Base-by-base conservation (phyloP, 2,113 vertebrate genomes). In the Chloropsis hardwickii region DNA sequence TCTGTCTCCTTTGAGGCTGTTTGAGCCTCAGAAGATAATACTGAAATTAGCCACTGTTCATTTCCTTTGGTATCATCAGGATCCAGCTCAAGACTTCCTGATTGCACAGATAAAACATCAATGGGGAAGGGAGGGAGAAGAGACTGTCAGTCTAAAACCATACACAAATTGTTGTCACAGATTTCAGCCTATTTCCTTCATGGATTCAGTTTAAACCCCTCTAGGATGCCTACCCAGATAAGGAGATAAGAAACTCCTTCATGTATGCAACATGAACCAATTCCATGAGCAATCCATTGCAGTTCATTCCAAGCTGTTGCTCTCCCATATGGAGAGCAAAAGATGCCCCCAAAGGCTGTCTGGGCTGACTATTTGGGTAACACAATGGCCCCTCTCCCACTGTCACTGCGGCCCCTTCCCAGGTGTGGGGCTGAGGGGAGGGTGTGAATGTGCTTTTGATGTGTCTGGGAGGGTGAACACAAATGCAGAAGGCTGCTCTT, bases 341-440 rank as follows among this genome's bases (percentile, higher is more conserved):
- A 51, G 17, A 33, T 57, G 62, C n/a, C 50, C 13, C 6, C n/a
- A 57, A 53, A 45, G 65, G 35, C 11, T 6, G 15, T 42, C 44
- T 87, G 37, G 13, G 28, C 17, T 66, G 22, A 33, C 14, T 44
- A 1, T 37, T 45, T 42, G 47, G 18, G 20, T 37, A 42, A 25
- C 35, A 12, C 4, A 5, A 12, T 24, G 67, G 29, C 37, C 25
- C 76, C n/a, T 64, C 23, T 40, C 57, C 25, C 14, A 12, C 48
- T 21, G 3, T 18, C 48, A 23, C 53, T 56, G 40, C 22, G 39
- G 27, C 14, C 29, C 10, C 20, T 69, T 40, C 21, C 14, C 2
- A 0, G 42, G 18, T 15, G 22, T 0, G 0, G 6, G 11, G 6
- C 7, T 33, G 39, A 47, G 20, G n/a, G 21, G 11, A 45, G 17